Evolutionary conservation across 1,140 invertebrate genomes (phyloP).

Genomic region (Drosophila biarmipes): DNA sequence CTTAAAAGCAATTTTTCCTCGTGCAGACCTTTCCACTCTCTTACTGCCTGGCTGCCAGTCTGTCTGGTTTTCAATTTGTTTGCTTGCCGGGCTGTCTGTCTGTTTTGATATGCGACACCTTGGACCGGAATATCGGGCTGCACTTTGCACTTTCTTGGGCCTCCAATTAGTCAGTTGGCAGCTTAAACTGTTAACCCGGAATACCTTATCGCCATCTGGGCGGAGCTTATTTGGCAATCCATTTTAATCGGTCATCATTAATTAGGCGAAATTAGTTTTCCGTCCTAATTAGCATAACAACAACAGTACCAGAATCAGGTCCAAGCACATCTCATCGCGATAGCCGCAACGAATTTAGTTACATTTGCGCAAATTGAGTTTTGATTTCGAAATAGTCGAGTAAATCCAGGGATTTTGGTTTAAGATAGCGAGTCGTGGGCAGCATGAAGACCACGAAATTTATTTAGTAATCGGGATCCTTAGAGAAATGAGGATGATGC

Average conservation of each 20-base stretch:
- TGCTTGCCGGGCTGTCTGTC: constrained; percentile 3
- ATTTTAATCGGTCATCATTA: constrained; percentile 74
- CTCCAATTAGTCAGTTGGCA: constrained; percentile 31
- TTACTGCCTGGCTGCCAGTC: constrained; percentile 24
- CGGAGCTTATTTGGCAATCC: constrained; percentile 29
- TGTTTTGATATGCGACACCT: constrained; percentile 53
- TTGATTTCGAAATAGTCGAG: constrained; percentile 30
- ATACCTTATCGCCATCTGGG: constrained; percentile 32
- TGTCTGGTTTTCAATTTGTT: constrained; percentile 28
- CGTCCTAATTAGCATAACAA: constrained; percentile 62
- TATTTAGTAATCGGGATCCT: neutral
- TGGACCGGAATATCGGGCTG: constrained; percentile 4
- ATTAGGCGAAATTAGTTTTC: constrained; percentile 61
- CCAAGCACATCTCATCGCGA: constrained; percentile 51
- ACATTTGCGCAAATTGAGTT: constrained; percentile 17
- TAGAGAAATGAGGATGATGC: neutral
- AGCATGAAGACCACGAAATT: neutral
- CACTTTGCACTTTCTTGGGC: constrained; percentile 33
- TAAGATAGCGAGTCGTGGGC: neutral
- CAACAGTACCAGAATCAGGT: constrained; percentile 17
- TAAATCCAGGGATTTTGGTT: constrained; percentile 8
- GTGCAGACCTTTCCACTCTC: constrained; percentile 1
- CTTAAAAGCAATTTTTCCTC: neutral
- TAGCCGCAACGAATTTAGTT: constrained; percentile 58
- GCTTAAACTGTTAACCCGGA: constrained; percentile 5